Percentiles rank a stretch among this genome's conserved stretches.
These are phyloP conservation scores for Plemyria rubiginata DNA, from an alignment of 2,888 invertebrate genomes.

Conservation along the genomic window DNA sequence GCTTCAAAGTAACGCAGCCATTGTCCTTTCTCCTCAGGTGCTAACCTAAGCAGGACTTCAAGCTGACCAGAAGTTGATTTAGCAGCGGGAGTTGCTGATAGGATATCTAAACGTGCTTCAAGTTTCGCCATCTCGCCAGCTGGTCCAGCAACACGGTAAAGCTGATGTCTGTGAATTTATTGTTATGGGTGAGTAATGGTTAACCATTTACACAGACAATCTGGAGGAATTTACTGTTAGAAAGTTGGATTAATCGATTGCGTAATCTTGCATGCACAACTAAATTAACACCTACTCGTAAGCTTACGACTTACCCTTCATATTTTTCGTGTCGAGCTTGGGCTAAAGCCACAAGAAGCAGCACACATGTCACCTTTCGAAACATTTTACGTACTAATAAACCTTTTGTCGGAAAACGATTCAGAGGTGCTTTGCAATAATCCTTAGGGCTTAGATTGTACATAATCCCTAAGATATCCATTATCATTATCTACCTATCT, in stretches of 20 bases:
- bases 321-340: conserved; percentile 72
- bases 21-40: conserved; percentile 63
- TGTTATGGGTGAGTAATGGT: background rate
- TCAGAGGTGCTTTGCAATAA: conserved; percentile 33
- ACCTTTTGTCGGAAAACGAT: conserved; percentile 28
- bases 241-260: too few species aligned
- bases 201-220: background rate
- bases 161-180: conserved; percentile 55
- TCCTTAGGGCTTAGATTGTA: conserved; percentile 20
- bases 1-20: conserved; percentile 67
- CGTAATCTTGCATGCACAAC: too few species aligned
- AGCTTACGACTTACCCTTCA: conserved; percentile 65
- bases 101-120: conserved; percentile 62
- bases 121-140: conserved; percentile 55
- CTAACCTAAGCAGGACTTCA: conserved; percentile 65
- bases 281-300: background rate
- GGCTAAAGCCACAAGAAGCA: conserved; percentile 55
- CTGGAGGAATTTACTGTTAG: background rate
- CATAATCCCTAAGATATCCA: conserved; percentile 47
- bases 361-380: conserved; percentile 54
- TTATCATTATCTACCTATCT: background rate
- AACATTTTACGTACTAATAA: conserved; percentile 55
- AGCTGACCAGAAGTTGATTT: conserved; percentile 58
- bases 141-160: conserved; percentile 65
- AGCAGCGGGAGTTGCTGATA: conserved; percentile 60